Evolutionary conservation across 2,797 vertebrate genomes (phyloP).

Genomic region (Hypotaenidia okinawae): DNA sequence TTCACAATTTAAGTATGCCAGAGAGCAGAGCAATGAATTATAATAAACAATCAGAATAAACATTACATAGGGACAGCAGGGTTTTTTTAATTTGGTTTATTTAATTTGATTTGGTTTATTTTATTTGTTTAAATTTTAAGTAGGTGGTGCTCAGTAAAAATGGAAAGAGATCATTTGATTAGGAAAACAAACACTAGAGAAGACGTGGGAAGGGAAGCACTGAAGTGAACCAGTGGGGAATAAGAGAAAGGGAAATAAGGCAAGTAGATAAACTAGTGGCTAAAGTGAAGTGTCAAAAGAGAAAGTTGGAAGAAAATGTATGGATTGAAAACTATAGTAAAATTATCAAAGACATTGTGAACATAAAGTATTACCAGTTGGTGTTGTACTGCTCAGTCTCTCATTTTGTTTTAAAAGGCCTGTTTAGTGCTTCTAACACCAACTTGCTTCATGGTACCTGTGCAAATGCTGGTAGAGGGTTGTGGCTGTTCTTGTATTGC

Average conservation of each 20-base stretch:
- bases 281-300: neutral
- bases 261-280: neutral
- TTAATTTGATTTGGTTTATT: slow-evolving; percentile 10
- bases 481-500: too few relatives aligned
- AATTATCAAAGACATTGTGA: neutral
- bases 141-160: neutral
- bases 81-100: neutral
- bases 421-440: neutral
- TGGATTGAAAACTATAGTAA: neutral
- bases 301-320: neutral
- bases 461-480: neutral
- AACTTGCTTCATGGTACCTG: accelerated
- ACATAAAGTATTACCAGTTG: neutral
- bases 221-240: neutral
- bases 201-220: neutral
- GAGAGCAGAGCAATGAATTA: neutral
- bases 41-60: neutral
- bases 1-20: neutral
- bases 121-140: slow-evolving; percentile 6
- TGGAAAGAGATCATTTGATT: neutral
- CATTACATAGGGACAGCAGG: neutral
- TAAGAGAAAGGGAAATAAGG: neutral
- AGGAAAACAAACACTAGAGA: neutral
- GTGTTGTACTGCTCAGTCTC: neutral
- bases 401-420: neutral